Conservation (phyloP, 1,140 invertebrate species). For the Drosophila funebris region DNA sequence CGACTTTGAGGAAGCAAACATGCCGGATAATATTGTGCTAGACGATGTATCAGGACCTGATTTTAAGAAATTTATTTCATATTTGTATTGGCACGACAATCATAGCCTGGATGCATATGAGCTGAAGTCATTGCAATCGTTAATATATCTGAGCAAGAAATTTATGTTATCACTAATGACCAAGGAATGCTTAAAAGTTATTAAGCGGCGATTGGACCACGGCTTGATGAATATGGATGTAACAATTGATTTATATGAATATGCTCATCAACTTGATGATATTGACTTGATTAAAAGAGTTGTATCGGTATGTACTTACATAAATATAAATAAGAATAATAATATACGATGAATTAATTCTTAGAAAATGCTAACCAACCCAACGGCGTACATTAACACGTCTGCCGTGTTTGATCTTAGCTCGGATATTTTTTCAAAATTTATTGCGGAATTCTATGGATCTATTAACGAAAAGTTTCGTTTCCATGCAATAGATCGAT, state of each 20-base stretch:
- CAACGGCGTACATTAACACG: not conserved
- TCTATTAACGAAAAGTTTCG: constrained; percentile 5
- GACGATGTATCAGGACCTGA: constrained; percentile 41
- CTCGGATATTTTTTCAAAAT: constrained; percentile 29
- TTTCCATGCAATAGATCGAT: constrained; percentile 33
- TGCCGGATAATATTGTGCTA: constrained; percentile 42
- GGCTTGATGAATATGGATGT: constrained; percentile 22
- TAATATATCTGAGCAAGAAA: constrained; percentile 47
- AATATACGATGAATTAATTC: not conserved
- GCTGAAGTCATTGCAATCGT: constrained; percentile 19
- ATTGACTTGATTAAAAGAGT: not conserved
- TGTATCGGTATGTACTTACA: constrained; percentile 1
- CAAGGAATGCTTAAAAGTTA: constrained; percentile 8
- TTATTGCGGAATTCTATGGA: constrained; percentile 3
- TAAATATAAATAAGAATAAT: not conserved
- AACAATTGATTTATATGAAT: constrained; percentile 37
- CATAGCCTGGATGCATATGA: constrained; percentile 9
- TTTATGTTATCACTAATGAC: constrained; percentile 38
- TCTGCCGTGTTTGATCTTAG: constrained; percentile 33
- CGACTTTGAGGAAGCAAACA: constrained; percentile 31
- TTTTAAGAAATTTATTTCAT: constrained; percentile 42
- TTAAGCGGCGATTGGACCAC: not conserved
- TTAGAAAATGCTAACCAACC: not conserved
- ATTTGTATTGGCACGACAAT: constrained; percentile 43
- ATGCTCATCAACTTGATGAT: constrained; percentile 34